Percentiles rank a stretch among this genome's conserved stretches.
phyloP scores from a whole-genome alignment of 2,797 vertebrate genomes.

The Linurgus olivaceus region DNA sequence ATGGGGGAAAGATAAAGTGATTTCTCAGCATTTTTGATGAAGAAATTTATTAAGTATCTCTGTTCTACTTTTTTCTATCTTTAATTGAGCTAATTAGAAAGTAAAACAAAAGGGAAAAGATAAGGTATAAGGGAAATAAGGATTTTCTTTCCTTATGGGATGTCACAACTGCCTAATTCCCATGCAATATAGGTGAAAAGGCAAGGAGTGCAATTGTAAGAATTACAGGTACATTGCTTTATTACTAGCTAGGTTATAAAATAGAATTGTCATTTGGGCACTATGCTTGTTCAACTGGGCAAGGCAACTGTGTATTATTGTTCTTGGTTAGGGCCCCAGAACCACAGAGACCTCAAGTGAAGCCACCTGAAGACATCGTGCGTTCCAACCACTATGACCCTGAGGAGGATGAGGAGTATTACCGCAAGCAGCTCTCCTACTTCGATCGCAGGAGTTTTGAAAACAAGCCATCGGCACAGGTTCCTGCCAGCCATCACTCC shows the following conservation, averaged over 20 bases:
- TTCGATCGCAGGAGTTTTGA: conserved; percentile 95
- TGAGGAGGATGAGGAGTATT: conserved; percentile 96
- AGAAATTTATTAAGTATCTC: background rate
- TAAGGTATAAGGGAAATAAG: background rate
- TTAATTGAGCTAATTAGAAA: background rate
- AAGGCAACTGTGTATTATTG: background rate
- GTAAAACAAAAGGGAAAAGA: background rate
- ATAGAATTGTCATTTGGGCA: background rate
- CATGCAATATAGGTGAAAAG: background rate
- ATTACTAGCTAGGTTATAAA: background rate
- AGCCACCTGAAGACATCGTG: conserved; percentile 86
- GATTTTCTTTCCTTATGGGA: background rate
- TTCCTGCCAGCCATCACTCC: conserved; percentile 83
- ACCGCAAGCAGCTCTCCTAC: conserved; percentile 95
- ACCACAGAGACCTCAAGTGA: conserved; percentile 91
- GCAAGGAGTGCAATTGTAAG: background rate
- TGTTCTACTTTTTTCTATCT: background rate
- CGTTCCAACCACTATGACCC: conserved; percentile 92
- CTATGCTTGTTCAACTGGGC: background rate
- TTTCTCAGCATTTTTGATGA: background rate
- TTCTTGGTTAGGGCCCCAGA: conserved; percentile 84
- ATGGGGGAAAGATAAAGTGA: accelerated
- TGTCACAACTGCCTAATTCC: background rate
- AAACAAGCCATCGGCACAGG: conserved; percentile 83
- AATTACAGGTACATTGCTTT: background rate